Evolutionary conservation across 2,888 invertebrate genomes (phyloP).

Genomic region (Isotomurus palustris): DNA sequence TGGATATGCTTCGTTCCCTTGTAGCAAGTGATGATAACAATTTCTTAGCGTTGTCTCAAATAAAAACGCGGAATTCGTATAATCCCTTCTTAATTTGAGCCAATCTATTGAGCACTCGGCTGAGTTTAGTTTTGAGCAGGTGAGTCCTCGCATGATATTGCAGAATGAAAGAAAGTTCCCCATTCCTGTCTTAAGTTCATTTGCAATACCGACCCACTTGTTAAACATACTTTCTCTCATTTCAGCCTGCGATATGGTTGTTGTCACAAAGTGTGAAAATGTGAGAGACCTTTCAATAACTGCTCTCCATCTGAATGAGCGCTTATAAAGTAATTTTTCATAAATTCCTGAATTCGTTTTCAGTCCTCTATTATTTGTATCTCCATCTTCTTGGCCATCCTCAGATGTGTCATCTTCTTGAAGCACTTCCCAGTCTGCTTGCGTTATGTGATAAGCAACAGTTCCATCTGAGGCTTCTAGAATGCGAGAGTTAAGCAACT

Average conservation of each 20-base stretch:
- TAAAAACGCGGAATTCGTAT: conserved; percentile 35
- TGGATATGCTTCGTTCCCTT: conserved; percentile 40
- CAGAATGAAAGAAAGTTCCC: conserved; percentile 45
- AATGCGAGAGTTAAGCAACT: conserved; percentile 34
- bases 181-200: conserved; percentile 35
- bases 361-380: background rate
- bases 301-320: conserved; percentile 38
- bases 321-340: conserved; percentile 29
- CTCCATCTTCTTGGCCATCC: background rate
- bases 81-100: conserved; percentile 39
- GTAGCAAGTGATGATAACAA: conserved; percentile 38
- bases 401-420: background rate
- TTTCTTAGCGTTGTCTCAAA: conserved; percentile 42
- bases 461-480: conserved; percentile 36
- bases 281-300: conserved; percentile 39
- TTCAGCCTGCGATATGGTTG: conserved; percentile 27
- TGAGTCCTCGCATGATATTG: conserved; percentile 39
- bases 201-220: conserved; percentile 43
- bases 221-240: conserved; percentile 35
- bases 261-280: conserved; percentile 41
- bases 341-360: conserved; percentile 14
- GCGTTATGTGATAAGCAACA: conserved; percentile 36
- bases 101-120: conserved; percentile 40
- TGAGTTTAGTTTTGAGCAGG: conserved; percentile 33
- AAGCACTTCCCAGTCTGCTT: conserved; percentile 36